phyloP scores from a whole-genome alignment of 2,113 vertebrate genomes.

The Tetrax tetrax region DNA sequence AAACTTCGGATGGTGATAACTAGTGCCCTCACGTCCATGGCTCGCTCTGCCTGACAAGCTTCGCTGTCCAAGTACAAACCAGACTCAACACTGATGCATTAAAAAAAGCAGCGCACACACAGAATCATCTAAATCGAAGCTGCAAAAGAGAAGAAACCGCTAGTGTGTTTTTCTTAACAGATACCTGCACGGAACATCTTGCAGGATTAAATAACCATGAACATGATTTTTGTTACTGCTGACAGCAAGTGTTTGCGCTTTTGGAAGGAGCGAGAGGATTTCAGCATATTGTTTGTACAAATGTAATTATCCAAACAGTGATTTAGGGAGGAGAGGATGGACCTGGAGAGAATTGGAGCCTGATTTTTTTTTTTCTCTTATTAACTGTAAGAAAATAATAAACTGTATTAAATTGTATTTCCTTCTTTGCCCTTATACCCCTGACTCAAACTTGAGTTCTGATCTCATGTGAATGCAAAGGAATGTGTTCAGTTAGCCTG shows the following conservation, averaged over 20 bases:
- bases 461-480: background rate
- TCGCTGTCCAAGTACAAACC: background rate
- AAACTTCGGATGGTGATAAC: background rate
- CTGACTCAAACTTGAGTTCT: background rate
- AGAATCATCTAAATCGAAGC: background rate
- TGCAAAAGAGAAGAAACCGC: background rate
- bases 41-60: background rate
- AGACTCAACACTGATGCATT: background rate
- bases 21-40: background rate
- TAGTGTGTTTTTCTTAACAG: background rate
- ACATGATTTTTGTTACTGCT: background rate
- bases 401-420: background rate
- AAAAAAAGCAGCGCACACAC: background rate
- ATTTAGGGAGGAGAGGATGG: background rate
- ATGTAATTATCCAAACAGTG: background rate
- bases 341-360: background rate
- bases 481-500: background rate
- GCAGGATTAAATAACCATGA: background rate
- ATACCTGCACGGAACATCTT: background rate
- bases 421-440: background rate
- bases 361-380: background rate
- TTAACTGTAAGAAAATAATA: background rate
- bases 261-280: background rate
- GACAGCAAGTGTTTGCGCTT: background rate
- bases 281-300: background rate